phyloP scores from a whole-genome alignment of 2,888 invertebrate species.

The Morpho deidamia region DNA sequence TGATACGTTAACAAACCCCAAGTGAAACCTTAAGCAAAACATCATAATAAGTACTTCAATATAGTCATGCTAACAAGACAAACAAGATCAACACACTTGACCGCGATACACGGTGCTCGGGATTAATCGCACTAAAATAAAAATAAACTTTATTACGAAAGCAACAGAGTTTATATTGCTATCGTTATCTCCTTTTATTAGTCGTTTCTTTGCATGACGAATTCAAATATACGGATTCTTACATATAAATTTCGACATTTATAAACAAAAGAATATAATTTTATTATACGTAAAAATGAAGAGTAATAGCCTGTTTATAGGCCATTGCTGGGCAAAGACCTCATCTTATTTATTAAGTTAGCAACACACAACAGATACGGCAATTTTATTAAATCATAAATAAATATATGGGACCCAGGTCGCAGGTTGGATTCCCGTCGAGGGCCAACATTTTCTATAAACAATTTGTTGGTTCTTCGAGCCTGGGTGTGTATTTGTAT shows the following conservation, averaged over 20 bases:
- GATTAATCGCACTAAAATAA: neutral
- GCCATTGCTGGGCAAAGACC: too few relatives aligned
- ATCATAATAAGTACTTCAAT: conserved; percentile 24
- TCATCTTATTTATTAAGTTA: too few relatives aligned
- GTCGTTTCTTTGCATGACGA: neutral
- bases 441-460: too few relatives aligned
- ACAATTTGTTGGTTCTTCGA: too few relatives aligned
- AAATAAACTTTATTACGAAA: conserved; percentile 3
- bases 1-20: conserved; percentile 16
- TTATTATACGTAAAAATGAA: too few relatives aligned
- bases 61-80: conserved; percentile 24
- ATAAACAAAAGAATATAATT: too few relatives aligned
- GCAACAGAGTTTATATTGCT: conserved; percentile 2
- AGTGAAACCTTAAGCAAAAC: conserved; percentile 24
- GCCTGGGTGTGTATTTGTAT: too few relatives aligned
- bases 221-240: neutral
- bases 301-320: too few relatives aligned
- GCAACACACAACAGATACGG: too few relatives aligned
- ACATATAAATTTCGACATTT: neutral
- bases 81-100: conserved; percentile 26
- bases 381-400: too few relatives aligned
- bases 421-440: too few relatives aligned
- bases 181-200: neutral
- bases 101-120: conserved; percentile 18
- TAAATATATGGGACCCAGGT: too few relatives aligned